Conservation (phyloP, 2,113 vertebrate species). For the Semicossyphus pulcher region DNA sequence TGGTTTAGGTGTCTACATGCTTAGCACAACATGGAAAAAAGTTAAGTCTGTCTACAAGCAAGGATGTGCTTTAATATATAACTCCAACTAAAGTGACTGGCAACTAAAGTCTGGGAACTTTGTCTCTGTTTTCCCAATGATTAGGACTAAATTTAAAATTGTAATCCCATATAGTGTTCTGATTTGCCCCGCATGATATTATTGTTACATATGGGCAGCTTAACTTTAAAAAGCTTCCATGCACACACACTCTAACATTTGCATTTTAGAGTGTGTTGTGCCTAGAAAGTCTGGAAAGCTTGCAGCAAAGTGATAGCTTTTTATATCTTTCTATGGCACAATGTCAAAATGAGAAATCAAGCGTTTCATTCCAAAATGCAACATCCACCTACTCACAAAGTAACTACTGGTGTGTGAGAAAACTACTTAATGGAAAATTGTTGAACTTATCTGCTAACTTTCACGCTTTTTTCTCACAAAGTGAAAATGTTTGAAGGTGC, state of each 20-base stretch:
- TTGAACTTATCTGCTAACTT: slow-evolving; percentile 38
- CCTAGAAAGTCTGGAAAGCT: slow-evolving; percentile 49
- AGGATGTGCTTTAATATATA: too few relatives aligned
- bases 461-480: slow-evolving; percentile 16
- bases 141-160: too few relatives aligned
- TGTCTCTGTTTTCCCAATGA: too few relatives aligned
- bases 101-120: too few relatives aligned
- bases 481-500: slow-evolving; percentile 31
- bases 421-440: slow-evolving; percentile 39
- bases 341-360: slow-evolving; percentile 41
- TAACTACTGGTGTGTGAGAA: slow-evolving; percentile 44
- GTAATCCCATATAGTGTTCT: too few relatives aligned
- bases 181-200: too few relatives aligned
- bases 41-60: too few relatives aligned
- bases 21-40: too few relatives aligned
- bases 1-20: too few relatives aligned
- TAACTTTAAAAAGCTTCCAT: slow-evolving; percentile 17
- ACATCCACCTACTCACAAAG: slow-evolving; percentile 52
- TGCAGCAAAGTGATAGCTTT: slow-evolving; percentile 49
- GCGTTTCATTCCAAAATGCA: slow-evolving; percentile 43
- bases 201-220: slow-evolving; percentile 41
- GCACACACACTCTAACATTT: slow-evolving; percentile 44
- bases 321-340: slow-evolving; percentile 39
- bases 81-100: too few relatives aligned
- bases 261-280: slow-evolving; percentile 35